These are phyloP conservation scores for Larimichthys crocea DNA, from an alignment of 2,113 vertebrate genomes.

Conservation along the genomic window DNA sequence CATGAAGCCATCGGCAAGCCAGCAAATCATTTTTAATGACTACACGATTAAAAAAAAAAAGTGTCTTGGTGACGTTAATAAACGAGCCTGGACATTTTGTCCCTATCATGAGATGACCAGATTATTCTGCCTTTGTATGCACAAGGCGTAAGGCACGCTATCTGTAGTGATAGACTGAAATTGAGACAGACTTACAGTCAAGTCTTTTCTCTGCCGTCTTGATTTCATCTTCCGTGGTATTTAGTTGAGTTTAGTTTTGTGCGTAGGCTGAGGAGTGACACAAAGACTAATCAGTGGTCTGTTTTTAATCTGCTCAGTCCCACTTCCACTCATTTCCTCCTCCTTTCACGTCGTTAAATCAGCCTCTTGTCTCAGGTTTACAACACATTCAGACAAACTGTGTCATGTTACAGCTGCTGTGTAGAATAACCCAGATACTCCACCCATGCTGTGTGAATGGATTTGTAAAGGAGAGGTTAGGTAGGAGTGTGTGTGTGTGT, in stretches of 20 bases:
- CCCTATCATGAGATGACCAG: not conserved
- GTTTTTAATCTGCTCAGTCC: constrained; percentile 45
- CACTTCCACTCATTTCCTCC: constrained; percentile 31
- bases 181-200: too few species aligned
- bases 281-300: constrained; percentile 28
- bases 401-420: constrained; percentile 69
- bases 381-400: constrained; percentile 60
- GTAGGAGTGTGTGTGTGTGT: constrained; percentile 12
- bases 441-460: constrained; percentile 63
- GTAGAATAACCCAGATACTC: constrained; percentile 65
- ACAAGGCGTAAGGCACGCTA: not conserved
- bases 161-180: not conserved
- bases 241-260: not conserved
- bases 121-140: not conserved
- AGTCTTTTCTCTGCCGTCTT: not conserved
- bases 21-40: constrained; percentile 41
- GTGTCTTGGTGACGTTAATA: not conserved
- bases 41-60: constrained; percentile 1
- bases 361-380: constrained; percentile 68
- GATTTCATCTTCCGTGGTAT: not conserved
- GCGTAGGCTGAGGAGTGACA: not conserved
- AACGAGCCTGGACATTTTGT: not conserved
- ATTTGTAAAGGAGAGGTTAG: constrained; percentile 44
- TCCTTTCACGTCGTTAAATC: constrained; percentile 45
- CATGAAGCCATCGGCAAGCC: constrained; percentile 13